Base-by-base conservation (phyloP, 1,140 invertebrate genomes). In the Aphelinus certus region DNA sequence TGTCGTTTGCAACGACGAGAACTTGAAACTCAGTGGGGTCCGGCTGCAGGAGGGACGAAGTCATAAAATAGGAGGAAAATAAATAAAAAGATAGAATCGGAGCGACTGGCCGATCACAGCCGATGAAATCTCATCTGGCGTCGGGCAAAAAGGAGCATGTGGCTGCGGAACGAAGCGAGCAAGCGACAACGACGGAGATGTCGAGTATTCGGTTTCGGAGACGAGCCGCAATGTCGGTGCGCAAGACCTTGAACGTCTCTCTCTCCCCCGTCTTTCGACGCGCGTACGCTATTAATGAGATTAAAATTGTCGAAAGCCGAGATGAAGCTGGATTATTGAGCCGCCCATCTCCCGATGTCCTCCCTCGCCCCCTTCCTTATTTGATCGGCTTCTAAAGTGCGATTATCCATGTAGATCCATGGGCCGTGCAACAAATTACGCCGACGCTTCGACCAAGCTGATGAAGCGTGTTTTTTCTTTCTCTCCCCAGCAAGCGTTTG, bases 91-190 rank as follows among this genome's bases (percentile, higher is more conserved):
- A 61, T 3, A 61, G 46, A 9, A 51, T n/a, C 1, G 48, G 62
- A 66, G 62, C 65, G 46, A 72, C 43, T 56, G 43, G 9, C 60
- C 45, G 48, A 42, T 53, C 70, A 9, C 7, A 51, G 7, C 2
- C 48, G 64, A 61, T 73, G 71, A 73, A 73, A 73, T 73, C 71
- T 67, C 64, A 67, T 73, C 71, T 67, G 1, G 45, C 5, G 26
- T 10, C 5, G 68, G 42, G 2, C 45, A 71, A 62, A 60, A 71
- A 62, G n/a, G 43, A 71, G 3, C 10, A 69, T 26, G 26, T 26
- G 26, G 26, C 26, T 26, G n/a, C 0, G n/a, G 1, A 56, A 66
- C 48, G 9, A 46, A 61, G 43, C 26, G 43, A 3, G 47, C 55
- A n/a, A 47, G 57, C 6, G 10, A 51, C 45, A 10, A 6, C 4